These are phyloP conservation scores for Lithosia quadra DNA, from an alignment of 2,888 invertebrate species.

Conservation along the genomic window DNA sequence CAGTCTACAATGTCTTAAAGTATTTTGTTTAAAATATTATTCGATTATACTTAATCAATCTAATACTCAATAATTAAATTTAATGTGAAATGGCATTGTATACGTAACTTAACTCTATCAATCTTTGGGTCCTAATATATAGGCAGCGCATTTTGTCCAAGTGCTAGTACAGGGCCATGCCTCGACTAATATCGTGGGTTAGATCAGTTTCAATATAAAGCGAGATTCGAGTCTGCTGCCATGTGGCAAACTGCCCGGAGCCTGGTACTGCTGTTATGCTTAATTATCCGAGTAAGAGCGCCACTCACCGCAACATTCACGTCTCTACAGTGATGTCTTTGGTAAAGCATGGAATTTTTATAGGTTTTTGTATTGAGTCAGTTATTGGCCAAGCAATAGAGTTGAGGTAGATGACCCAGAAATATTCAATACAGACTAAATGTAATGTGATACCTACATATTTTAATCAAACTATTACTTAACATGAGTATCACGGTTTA, in stretches of 20 bases:
- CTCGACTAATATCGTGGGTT: conserved; percentile 51
- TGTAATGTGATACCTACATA: not conserved
- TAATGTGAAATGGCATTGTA: not conserved
- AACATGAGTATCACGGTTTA: too few species aligned
- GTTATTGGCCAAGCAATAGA: conserved; percentile 37
- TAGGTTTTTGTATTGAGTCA: conserved; percentile 45
- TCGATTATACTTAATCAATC: not conserved
- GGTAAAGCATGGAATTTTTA: conserved; percentile 58
- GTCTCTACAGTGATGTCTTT: conserved; percentile 60
- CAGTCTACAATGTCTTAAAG: too few species aligned
- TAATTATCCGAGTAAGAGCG: conserved; percentile 70
- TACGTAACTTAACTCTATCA: not conserved
- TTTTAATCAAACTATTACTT: too few species aligned
- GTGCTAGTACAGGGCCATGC: conserved; percentile 29
- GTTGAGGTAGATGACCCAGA: not conserved
- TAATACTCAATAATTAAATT: too few species aligned
- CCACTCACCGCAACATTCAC: conserved; percentile 67
- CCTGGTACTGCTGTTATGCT: conserved; percentile 66
- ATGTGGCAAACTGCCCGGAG: conserved; percentile 77
- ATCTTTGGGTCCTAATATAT: conserved; percentile 25
- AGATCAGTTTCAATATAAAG: conserved; percentile 63
- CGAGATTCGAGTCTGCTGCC: conserved; percentile 63
- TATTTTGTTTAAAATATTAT: too few species aligned
- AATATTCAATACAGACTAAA: not conserved
- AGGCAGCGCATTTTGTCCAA: conserved; percentile 33